Conservation (phyloP, 2,797 vertebrate genomes). For the Smutsia temminckii region DNA sequence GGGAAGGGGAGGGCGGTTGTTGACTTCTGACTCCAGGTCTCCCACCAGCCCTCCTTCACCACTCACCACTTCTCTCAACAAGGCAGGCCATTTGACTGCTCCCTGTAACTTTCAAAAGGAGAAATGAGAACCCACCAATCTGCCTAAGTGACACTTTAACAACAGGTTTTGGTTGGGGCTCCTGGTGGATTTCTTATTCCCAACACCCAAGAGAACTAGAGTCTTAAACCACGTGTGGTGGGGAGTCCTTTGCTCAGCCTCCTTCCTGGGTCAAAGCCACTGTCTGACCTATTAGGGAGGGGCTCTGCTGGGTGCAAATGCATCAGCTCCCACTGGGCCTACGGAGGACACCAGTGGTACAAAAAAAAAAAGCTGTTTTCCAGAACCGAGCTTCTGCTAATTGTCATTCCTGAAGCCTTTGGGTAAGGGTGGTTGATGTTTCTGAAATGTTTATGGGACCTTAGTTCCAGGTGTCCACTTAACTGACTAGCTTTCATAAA, state of each 20-base stretch:
- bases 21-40: neutral
- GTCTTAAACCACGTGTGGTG: neutral
- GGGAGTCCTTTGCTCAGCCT: neutral
- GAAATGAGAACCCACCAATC: neutral
- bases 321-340: neutral
- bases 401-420: constrained; percentile 61
- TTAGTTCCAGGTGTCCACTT: constrained; percentile 77
- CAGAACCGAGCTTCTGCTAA: constrained; percentile 43
- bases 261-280: constrained; percentile 18
- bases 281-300: neutral
- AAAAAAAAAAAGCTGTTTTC: constrained; percentile 28
- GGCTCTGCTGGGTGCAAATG: neutral
- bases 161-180: neutral
- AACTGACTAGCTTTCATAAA: constrained; percentile 80
- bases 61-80: neutral
- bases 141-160: neutral
- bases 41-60: neutral
- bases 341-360: constrained; percentile 23
- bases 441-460: constrained; percentile 71
- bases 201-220: neutral
- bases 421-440: constrained; percentile 61
- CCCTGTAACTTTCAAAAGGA: neutral
- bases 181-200: neutral
- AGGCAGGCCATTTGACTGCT: neutral
- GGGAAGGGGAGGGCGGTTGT: neutral